Base-by-base conservation (phyloP, 1,140 invertebrate species). In the Drosophila nannoptera region DNA sequence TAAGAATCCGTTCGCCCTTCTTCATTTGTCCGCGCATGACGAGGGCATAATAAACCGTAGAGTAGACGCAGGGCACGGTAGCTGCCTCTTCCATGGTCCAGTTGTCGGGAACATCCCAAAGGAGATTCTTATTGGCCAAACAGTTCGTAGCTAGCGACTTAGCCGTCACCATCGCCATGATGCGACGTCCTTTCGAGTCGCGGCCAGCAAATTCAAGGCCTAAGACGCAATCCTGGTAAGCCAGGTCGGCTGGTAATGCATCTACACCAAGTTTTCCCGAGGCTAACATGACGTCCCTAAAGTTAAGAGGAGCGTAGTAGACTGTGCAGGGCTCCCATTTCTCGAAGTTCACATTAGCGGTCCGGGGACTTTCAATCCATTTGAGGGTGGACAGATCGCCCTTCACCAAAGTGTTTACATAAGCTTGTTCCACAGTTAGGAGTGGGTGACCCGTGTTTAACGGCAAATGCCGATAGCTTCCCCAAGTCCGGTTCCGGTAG, bases 261-360 rank as follows among this genome's bases (percentile, higher is more conserved):
- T 99, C 97, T 9, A 97, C 96, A 22, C 97, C 95, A 12, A 99
- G 92, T 90, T 98, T 98, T 62, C 98, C 98, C 35, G 96, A 96
- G 7, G 97, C 97, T 75, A 99, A 90, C 98, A 99, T 99, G 35
- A 99, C 94, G 90, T 99, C 98, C 55, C 97, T 93, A 93, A 99
- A 99, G 90, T 99, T 99, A 1, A 99, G 92, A 7, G 98, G 95
- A 11, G 97, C 94, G 90, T 97, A 99, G 87, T 97, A 96, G 2
- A 99, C 97, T 64, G 91, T 92, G 90, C 97, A 99, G 1, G 97
- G 89, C 78, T 95, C 93, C 32, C 74, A 73, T 9, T 84, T 62
- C 3, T 40, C 32, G 4, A 68, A 46, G 0, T 14, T 54, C 0
- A 67, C 38, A 42, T 35, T 60, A 6, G 36, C 32, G 61, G 92